A percentile compares a stretch with the other conserved stretches of the same genome.
Conservation (phyloP, 2,797 vertebrate species). For the Clamator glandarius region DNA sequence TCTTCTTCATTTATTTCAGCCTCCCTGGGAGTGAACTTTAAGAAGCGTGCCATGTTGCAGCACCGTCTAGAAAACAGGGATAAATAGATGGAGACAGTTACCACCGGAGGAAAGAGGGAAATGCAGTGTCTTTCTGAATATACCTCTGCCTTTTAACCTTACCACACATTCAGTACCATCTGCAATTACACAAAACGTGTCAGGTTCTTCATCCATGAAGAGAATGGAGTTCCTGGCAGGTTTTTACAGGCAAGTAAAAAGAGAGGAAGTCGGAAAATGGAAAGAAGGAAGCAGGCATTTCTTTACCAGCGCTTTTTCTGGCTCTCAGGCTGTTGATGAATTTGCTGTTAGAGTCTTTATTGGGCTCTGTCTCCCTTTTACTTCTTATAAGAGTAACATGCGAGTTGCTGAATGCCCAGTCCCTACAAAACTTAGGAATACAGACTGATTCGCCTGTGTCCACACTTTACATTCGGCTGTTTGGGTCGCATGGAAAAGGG, state of each 20-base stretch:
- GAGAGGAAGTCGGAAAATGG: background rate
- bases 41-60: background rate
- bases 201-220: background rate
- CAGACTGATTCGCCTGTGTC: background rate
- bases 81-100: background rate
- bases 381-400: background rate
- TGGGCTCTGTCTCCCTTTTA: background rate
- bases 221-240: background rate
- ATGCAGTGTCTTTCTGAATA: background rate
- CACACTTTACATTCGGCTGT: background rate
- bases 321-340: background rate
- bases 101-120: background rate
- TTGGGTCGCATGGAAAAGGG: background rate
- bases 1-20: conserved; percentile 73
- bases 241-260: background rate
- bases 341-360: background rate
- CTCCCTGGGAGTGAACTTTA: conserved; percentile 54
- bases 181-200: background rate
- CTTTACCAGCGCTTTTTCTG: background rate
- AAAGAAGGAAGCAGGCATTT: background rate
- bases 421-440: background rate
- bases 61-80: background rate
- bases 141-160: background rate
- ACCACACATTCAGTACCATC: background rate
- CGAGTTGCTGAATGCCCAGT: background rate